A percentile compares a stretch with the other conserved stretches of the same genome.
These are phyloP conservation scores for Trachymyrmex septentrionalis DNA, from an alignment of 1,140 invertebrate species.

Conservation along the genomic window DNA sequence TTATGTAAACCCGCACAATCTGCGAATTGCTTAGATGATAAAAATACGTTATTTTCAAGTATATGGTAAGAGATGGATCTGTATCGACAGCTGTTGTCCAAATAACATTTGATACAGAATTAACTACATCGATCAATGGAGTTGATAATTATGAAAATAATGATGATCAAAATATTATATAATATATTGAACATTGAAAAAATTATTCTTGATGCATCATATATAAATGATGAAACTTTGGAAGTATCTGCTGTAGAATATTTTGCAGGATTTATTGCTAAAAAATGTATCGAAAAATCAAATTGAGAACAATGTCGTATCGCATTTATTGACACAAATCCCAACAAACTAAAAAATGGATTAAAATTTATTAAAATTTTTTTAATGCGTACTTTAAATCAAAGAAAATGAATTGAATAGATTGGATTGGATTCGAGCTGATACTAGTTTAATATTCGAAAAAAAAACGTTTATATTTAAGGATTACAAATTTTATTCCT, in stretches of 20 bases:
- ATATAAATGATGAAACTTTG: neutral
- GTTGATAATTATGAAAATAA: neutral
- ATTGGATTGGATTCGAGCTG: no score
- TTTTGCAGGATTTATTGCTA: neutral
- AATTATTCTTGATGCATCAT: neutral
- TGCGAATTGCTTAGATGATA: conserved; percentile 4
- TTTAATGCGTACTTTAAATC: no score
- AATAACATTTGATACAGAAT: neutral
- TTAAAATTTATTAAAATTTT: no score
- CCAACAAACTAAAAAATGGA: no score
- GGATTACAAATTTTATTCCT: no score
- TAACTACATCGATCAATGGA: neutral
- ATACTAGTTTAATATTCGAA: no score
- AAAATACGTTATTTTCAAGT: neutral
- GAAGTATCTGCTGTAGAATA: neutral
- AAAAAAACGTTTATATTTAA: no score
- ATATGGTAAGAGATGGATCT: neutral
- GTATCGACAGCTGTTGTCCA: neutral
- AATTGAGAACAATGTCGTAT: neutral
- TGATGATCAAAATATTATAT: neutral
- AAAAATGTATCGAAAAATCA: neutral
- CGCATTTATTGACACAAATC: neutral
- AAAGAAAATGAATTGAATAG: no score
- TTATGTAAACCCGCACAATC: conserved; percentile 4
- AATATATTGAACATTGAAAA: neutral